Base-by-base conservation (phyloP, 30 jellyfish, hydroid and myxozoan genomes). In the Hydractinia symbiolongicarpus region DNA sequence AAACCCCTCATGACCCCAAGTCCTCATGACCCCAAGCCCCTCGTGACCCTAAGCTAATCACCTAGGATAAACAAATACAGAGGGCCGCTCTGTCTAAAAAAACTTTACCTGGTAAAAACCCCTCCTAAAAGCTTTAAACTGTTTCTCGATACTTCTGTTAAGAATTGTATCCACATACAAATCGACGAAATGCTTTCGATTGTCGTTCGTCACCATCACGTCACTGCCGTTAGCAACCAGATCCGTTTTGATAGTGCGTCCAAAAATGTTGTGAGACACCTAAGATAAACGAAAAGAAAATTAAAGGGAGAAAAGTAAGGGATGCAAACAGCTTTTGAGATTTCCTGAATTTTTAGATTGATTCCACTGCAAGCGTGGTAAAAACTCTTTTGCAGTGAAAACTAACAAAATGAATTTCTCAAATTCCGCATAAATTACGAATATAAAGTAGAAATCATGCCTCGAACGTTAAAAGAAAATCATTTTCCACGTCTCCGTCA, bases 381-480 rank as follows among this genome's bases (percentile, higher is more conserved):
- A 1, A 2, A 30, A 30, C 44, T 30, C 44, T 1, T 30, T 30
- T 30, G 44, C 44, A 30, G 44, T 30, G 44, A 30, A 30, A 30
- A 30, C 1, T 30, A 30, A 30, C 1, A 30, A 30, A 30, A 30
- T 1, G 44, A 30, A 30, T 30, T 30, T 30, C 44, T 30, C 1
- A 30, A 1, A 30, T 30, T 30, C 2, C 2, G 44, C 44, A 30
- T 30, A 30, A 30, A 30, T 30, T 30, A 30, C 44, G 2, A 30
- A 30, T 30, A 30, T 30, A 30, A 30, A 30, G 1, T 4, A 40
- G 50, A 30, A n/a, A n/a, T n/a, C 57, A 7, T 53, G 86, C 98
- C 93, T 91, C 95, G 55, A 91, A 91, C 57, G 96, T 88, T 67
- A 86, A 60, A 67, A 96, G 79, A 10, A 91, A 54, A n/a, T 86